Base-by-base conservation (phyloP, 2,797 vertebrate species). In the Helarctos malayanus region DNA sequence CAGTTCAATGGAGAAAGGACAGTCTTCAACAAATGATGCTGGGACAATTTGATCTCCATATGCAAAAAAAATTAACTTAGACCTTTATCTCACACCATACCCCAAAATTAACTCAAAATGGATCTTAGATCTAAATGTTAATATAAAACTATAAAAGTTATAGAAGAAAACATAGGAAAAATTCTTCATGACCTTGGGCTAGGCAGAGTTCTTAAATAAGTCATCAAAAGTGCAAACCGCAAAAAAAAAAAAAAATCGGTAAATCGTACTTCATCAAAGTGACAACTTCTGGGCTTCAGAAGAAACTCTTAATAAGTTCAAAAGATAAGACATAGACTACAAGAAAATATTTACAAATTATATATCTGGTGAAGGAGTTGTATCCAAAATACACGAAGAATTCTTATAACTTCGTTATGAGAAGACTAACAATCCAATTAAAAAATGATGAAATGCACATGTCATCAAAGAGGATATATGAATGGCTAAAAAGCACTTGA, bases 241-340 rank as follows among this genome's bases (percentile, higher is more conserved):
- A 83, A 29, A 59, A 49, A 47, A 41, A 41, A 35, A 41, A 41
- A 41, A 75, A 78, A 82, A 49, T 8, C 73, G 11, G 59, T 45
- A 73, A 75, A 35, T 32, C 52, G 23, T 12, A 59, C 73, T 49
- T 80, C 52, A 69, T 59, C 41, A 49, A 49, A 69, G 69, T 87
- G 54, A 87, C 78, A 93, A 49, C 5, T 90, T 78, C 15, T 52
- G 32, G 71, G 32, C 68, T 23, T 92, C 57, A 75, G 63, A 75
- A 63, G n/a, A 52, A 63, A 83, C 27, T 54, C n/a, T 47, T 65
- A 83, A 54, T 89, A 89, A 94, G 81, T 69, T 90, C 32, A 76
- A 94, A 94, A 88, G 41, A 68, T 52, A 87, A 81, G 49, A 54
- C 11, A 21, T 7, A 83, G 38, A 29, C 49, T 32, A 12, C 68